A percentile compares a stretch with the other conserved stretches of the same genome.
phyloP scores from a whole-genome alignment of 1,140 invertebrate species.

The Spodoptera litura region DNA sequence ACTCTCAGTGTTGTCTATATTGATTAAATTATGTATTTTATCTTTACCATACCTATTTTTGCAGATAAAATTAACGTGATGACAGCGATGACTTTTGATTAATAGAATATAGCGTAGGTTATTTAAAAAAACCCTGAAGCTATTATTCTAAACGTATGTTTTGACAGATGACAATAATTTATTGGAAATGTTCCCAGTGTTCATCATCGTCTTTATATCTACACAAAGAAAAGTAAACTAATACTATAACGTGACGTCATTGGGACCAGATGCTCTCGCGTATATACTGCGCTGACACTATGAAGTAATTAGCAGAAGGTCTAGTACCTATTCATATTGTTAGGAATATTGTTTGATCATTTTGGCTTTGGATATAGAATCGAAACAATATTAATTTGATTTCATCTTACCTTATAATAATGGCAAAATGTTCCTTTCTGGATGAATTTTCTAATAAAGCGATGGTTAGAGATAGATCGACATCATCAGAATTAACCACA shows the following conservation, averaged over 20 bases:
- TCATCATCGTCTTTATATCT: constrained; percentile 22
- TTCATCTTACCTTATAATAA: no score
- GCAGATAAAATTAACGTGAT: no score
- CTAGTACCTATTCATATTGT: not conserved
- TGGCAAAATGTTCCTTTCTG: no score
- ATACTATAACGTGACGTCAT: constrained; percentile 33
- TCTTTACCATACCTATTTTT: no score
- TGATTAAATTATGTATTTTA: no score
- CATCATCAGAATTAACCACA: no score
- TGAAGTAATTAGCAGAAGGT: not conserved
- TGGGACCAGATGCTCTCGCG: constrained; percentile 36
- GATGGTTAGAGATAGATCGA: no score
- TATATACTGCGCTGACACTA: not conserved
- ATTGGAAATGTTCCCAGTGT: constrained; percentile 39
- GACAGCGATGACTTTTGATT: not conserved
- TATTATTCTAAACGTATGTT: constrained; percentile 12
- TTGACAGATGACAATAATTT: constrained; percentile 44
- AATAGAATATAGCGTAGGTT: not conserved
- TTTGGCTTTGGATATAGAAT: no score
- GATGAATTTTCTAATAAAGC: no score
- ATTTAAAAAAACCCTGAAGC: not conserved
- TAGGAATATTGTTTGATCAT: no score
- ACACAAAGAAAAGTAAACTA: constrained; percentile 45
- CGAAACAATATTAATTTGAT: no score
- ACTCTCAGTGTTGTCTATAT: no score